A percentile compares a stretch with the other conserved stretches of the same genome.
Conservation (phyloP, 1,140 invertebrate genomes). For the Sitobion miscanthi region DNA sequence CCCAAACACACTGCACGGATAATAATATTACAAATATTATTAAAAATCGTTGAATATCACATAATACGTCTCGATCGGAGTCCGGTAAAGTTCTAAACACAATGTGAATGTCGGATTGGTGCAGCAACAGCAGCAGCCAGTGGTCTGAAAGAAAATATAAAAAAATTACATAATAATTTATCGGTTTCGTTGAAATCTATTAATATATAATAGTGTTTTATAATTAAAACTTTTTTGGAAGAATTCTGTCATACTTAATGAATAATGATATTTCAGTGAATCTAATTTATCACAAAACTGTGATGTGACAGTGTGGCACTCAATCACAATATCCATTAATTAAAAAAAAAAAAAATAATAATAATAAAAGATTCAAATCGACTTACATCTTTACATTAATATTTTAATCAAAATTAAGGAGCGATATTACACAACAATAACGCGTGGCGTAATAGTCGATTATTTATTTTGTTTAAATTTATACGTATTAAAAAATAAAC, state of each 20-base stretch:
- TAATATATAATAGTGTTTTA: neutral
- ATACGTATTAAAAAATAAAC: neutral
- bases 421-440: neutral
- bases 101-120: neutral
- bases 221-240: conserved; percentile 20
- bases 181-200: neutral
- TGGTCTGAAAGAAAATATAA: neutral
- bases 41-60: neutral
- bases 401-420: no score
- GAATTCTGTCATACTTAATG: neutral
- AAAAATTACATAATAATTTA: neutral
- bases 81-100: neutral
- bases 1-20: no score
- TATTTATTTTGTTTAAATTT: neutral
- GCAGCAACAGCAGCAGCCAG: no score
- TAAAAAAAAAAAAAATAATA: neutral
- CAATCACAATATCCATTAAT: conserved; percentile 24
- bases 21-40: no score
- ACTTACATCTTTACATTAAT: neutral
- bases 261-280: neutral
- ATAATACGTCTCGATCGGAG: no score
- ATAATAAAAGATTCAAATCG: neutral
- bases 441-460: neutral
- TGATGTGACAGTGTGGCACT: neutral
- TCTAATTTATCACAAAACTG: neutral